phyloP scores from a whole-genome alignment of 2,113 vertebrate genomes.

The Sturnira hondurensis region DNA sequence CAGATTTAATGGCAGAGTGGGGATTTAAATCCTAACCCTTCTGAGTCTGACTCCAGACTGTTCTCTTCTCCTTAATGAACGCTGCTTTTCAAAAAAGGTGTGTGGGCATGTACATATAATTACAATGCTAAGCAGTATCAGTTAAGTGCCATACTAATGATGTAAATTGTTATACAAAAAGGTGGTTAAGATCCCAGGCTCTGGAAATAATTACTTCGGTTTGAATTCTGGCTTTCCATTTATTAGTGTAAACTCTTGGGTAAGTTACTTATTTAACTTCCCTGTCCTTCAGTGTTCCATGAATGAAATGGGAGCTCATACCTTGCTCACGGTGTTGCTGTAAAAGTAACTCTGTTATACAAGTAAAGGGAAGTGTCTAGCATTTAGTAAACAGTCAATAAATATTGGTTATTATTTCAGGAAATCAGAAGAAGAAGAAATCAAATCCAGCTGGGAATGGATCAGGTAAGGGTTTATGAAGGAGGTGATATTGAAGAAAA shows the following conservation, averaged over 20 bases:
- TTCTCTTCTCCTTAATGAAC: neutral
- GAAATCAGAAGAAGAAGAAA: conserved; percentile 13
- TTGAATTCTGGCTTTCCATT: neutral
- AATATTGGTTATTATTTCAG: neutral
- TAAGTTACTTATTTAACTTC: conserved; percentile 21
- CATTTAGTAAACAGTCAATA: neutral
- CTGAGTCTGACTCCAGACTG: neutral
- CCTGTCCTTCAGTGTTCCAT: neutral
- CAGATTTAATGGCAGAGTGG: neutral
- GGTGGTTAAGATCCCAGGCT: neutral
- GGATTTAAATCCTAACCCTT: neutral
- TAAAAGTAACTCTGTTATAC: neutral
- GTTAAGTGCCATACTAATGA: neutral
- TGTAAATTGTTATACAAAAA: neutral
- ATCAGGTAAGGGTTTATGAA: neutral
- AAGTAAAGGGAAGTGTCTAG: neutral
- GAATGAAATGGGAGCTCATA: conserved; percentile 5
- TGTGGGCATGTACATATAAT: neutral
- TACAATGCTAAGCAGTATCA: neutral
- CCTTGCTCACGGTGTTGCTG: neutral
- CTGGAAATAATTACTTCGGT: neutral
- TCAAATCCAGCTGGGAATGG: neutral
- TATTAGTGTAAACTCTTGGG: neutral
- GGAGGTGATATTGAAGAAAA: neutral
- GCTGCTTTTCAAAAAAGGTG: neutral